Percentiles rank a stretch among this genome's conserved stretches.
Evolutionary conservation across 2,113 vertebrate genomes (phyloP).

Genomic region (Dryoscopus gambensis): DNA sequence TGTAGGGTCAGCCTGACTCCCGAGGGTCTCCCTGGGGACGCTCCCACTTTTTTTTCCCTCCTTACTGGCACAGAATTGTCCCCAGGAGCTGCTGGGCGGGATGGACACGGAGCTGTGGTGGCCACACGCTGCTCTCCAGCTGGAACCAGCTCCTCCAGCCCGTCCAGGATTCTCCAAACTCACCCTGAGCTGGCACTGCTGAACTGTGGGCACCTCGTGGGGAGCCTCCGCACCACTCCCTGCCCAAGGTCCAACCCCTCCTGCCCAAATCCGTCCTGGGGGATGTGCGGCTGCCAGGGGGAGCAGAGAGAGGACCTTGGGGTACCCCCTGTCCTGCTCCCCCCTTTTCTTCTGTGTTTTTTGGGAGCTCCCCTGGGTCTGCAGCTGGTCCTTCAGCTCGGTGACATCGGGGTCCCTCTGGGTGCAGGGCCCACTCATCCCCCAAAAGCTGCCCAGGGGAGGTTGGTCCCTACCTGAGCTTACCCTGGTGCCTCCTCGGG

Average conservation of each 20-base stretch:
- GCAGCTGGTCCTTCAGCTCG: constrained; percentile 61
- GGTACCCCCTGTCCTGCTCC: background rate
- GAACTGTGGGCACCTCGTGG: fast-evolving
- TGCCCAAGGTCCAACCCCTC: background rate
- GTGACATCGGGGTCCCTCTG: background rate
- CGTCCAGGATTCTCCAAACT: background rate
- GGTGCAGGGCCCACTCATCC: background rate
- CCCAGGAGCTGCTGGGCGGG: background rate
- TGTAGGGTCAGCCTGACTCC: background rate
- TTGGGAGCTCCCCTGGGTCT: constrained; percentile 61
- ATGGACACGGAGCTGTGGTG: background rate
- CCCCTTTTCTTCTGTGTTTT: background rate
- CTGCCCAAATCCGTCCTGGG: background rate
- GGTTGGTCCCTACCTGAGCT: background rate
- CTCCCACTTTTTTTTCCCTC: background rate
- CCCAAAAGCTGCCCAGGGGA: background rate
- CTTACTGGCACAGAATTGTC: too few species aligned
- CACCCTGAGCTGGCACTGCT: background rate
- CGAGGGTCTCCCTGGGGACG: background rate
- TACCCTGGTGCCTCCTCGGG: background rate
- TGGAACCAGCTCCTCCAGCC: background rate
- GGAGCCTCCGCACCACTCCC: background rate
- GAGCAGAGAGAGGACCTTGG: background rate
- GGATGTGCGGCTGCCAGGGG: background rate
- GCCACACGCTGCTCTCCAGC: background rate